phyloP scores from a whole-genome alignment of 1,140 invertebrate species.

The Argopecten irradians region DNA sequence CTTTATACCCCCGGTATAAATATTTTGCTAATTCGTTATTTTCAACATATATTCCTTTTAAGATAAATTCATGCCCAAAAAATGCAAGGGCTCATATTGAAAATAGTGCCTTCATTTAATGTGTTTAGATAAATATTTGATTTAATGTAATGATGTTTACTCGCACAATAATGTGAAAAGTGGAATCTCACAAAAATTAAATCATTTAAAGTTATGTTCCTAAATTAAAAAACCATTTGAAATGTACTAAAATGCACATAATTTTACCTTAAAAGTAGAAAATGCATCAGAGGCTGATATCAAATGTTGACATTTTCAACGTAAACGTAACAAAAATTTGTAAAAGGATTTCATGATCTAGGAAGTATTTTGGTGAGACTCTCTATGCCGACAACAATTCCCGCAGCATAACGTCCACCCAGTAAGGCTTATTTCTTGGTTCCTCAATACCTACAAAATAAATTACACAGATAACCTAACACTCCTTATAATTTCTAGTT shows the following conservation, averaged over 20 bases:
- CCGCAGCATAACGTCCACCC: slow-evolving; percentile 85
- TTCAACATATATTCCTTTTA: no score
- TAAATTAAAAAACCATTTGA: background rate
- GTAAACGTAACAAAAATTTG: slow-evolving; percentile 99
- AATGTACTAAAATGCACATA: slow-evolving; percentile 69
- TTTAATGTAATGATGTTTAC: background rate
- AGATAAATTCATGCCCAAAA: no score
- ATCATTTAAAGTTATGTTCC: background rate
- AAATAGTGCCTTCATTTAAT: no score
- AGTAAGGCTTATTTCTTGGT: slow-evolving; percentile 3
- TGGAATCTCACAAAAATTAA: background rate
- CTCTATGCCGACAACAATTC: slow-evolving; percentile 98
- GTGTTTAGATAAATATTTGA: no score
- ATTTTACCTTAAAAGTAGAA: slow-evolving; percentile 97
- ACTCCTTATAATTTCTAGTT: no score
- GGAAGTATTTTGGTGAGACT: slow-evolving; percentile 98
- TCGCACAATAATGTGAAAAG: background rate
- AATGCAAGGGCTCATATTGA: no score
- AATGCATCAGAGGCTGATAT: slow-evolving; percentile 99
- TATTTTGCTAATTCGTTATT: no score
- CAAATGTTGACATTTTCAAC: slow-evolving; percentile 99
- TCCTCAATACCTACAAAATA: background rate
- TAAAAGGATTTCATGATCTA: slow-evolving; percentile 97
- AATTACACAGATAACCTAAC: no score
- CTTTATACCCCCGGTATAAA: no score